A percentile compares a stretch with the other conserved stretches of the same genome.
These are phyloP conservation scores for Semaprochilodus insignis DNA, from an alignment of 2,797 vertebrate genomes.

Conservation along the genomic window DNA sequence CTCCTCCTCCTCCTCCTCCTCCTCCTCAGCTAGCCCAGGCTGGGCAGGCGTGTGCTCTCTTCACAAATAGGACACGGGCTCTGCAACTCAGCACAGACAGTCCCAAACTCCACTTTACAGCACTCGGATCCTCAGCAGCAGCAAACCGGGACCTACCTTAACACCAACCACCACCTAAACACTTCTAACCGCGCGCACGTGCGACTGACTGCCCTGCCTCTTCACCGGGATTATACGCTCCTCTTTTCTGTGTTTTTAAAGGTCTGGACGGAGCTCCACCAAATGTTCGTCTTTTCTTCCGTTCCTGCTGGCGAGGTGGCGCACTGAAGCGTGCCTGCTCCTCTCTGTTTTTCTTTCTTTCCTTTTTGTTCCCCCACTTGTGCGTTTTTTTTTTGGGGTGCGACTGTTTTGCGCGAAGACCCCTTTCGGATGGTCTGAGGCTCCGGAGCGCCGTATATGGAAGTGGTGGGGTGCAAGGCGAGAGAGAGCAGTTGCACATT, in stretches of 20 bases:
- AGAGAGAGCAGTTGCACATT: conserved; percentile 96
- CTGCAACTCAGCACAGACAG: conserved; percentile 89
- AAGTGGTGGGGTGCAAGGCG: conserved; percentile 97
- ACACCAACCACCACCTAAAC: conserved; percentile 48
- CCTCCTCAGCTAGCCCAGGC: conserved; percentile 89
- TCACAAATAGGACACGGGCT: conserved; percentile 95
- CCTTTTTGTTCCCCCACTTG: not conserved
- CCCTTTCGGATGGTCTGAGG: conserved; percentile 87
- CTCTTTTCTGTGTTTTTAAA: conserved; percentile 54
- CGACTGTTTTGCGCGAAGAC: conserved; percentile 49
- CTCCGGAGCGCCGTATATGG: conserved; percentile 91
- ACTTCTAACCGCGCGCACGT: conserved; percentile 63
- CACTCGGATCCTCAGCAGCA: conserved; percentile 82
- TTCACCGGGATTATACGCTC: conserved; percentile 78
- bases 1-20: conserved; percentile 98
- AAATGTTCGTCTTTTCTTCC: conserved; percentile 58
- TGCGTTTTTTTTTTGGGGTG: too few species aligned
- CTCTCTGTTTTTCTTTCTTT: not conserved
- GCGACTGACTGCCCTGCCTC: conserved; percentile 73
- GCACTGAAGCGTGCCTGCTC: not conserved
- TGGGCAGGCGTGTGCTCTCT: conserved; percentile 91
- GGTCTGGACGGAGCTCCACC: conserved; percentile 67
- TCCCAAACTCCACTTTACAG: conserved; percentile 92
- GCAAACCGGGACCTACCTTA: conserved; percentile 75
- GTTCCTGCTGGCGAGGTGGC: conserved; percentile 50